Base-by-base conservation (phyloP, 1,140 invertebrate genomes). In the Nephotettix cincticeps region DNA sequence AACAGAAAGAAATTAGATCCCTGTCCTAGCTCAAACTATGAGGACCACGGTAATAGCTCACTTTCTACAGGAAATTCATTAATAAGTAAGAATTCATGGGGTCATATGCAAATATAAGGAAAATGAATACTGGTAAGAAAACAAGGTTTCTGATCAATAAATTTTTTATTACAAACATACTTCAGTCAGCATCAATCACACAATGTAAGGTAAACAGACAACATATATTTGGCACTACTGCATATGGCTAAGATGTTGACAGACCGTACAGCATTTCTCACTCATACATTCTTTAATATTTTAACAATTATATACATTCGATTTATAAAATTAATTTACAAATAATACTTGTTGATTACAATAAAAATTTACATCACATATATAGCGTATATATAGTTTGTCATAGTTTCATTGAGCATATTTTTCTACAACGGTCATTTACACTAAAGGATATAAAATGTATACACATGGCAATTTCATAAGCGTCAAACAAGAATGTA, bases 161-260 rank as follows among this genome's bases (percentile, higher is more conserved):
- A 51, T 68, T 68, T 68, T 68, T 68, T 68, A 68, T 68, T 68
- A 68, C 66, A 68, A 68, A 68, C 28, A 14, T 29, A 21, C 43
- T 17, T 68, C 43, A 54, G 27, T 68, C 66, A 47, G 21, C 4
- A 32, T 1, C 27, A 28, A n/a, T 23, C 25, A 23, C 45, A 68
- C 43, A 30, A n/a, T 61, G 56, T 61, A 68, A 67, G 64, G 66
- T 68, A 68, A 68, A 45, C 32, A 40, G 27, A 21, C 32, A 68
- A 68, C 70, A 54, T 56, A 73, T 75, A 75, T 75, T 75, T 75
- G 74, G 74, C 74, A 75, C 74, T 73, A 75, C 74, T 68, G 69
- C 32, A 68, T 71, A 72, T 72, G 73, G 73, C 72, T 75, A 73
- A 54, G 40, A 67, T 71, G 25, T 67, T 21, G 30, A 56, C 43